A percentile compares a stretch with the other conserved stretches of the same genome.
phyloP scores from a whole-genome alignment of 1,140 invertebrate genomes.

The Myzus persicae region DNA sequence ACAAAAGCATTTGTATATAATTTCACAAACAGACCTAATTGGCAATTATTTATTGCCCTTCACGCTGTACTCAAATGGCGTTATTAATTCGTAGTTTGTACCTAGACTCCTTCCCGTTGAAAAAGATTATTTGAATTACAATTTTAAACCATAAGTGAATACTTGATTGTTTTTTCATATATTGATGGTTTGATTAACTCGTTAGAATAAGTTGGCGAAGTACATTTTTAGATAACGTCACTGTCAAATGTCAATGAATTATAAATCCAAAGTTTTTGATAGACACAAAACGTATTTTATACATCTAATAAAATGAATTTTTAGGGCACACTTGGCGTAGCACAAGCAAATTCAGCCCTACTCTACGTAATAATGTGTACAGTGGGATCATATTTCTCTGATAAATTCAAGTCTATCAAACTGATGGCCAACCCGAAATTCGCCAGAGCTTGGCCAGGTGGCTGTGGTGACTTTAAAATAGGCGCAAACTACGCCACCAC shows the following conservation, averaged over 20 bases:
- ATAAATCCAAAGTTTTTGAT: background rate
- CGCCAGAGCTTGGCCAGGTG: slow-evolving; percentile 94
- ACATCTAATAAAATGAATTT: slow-evolving; percentile 60
- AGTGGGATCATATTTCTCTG: slow-evolving; percentile 89
- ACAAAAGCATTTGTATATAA: background rate
- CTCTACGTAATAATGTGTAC: slow-evolving; percentile 92
- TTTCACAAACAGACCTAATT: background rate
- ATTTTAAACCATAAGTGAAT: background rate
- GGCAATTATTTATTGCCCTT: background rate
- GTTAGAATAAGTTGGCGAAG: background rate
- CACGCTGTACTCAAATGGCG: background rate
- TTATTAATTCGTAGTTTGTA: background rate
- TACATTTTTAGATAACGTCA: background rate
- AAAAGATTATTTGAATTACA: background rate
- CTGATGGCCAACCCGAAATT: slow-evolving; percentile 80
- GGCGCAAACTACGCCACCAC: slow-evolving; percentile 93
- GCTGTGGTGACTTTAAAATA: slow-evolving; percentile 93
- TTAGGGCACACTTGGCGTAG: slow-evolving; percentile 90
- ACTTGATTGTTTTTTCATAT: background rate
- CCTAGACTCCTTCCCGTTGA: background rate
- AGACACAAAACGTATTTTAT: background rate
- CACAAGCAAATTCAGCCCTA: slow-evolving; percentile 81
- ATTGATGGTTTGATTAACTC: background rate
- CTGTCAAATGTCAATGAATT: background rate
- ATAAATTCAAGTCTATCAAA: slow-evolving; percentile 76